Evolutionary conservation across 2,113 vertebrate species (phyloP).

Genomic region (Mesoclemmys tuberculata): DNA sequence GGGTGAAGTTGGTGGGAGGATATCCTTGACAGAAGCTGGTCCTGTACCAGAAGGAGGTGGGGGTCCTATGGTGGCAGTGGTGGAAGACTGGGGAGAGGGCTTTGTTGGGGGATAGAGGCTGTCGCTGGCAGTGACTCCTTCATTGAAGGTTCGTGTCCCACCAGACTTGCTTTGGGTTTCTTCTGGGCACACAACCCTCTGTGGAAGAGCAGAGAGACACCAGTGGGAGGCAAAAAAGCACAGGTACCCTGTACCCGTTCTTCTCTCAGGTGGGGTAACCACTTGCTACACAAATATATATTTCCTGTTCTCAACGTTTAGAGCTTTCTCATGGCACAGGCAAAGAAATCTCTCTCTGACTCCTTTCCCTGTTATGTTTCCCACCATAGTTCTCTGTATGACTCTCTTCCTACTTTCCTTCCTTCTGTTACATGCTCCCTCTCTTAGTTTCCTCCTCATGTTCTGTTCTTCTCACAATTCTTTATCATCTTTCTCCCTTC

Average conservation of each 20-base stretch:
- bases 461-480: not conserved
- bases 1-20: not conserved
- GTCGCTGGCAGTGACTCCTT: rapidly evolving
- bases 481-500: not conserved
- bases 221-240: not conserved
- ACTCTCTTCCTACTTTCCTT: not conserved
- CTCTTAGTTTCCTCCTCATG: not conserved
- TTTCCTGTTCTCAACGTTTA: not conserved
- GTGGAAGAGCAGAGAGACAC: not conserved
- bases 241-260: not conserved
- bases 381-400: not conserved
- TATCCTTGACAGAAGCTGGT: not conserved
- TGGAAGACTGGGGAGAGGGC: rapidly evolving
- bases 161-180: not conserved
- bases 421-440: not conserved
- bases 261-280: not conserved
- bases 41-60: not conserved
- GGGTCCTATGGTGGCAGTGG: rapidly evolving
- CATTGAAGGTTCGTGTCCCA: rapidly evolving
- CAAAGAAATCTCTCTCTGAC: not conserved
- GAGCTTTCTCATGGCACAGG: not conserved
- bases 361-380: not conserved
- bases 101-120: not conserved
- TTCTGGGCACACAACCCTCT: slow-evolving; percentile 47
- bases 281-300: not conserved